A percentile compares a stretch with the other conserved stretches of the same genome.
Evolutionary conservation across 1,140 invertebrate species (phyloP).

Genomic region (Magallana gigas): DNA sequence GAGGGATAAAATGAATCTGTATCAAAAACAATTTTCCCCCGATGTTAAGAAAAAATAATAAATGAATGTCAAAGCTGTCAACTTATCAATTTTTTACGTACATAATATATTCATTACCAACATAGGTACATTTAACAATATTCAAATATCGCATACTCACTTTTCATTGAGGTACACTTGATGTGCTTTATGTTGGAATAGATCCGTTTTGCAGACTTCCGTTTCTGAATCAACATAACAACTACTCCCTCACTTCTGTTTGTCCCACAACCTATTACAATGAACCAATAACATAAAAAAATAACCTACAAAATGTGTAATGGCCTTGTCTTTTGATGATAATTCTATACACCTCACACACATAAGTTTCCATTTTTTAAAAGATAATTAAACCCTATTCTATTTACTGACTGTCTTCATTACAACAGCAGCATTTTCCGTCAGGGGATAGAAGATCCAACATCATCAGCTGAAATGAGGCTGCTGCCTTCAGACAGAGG

Average conservation of each 20-base stretch:
- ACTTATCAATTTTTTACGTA: too few species aligned
- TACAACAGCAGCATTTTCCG: constrained; percentile 95
- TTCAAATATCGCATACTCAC: not conserved
- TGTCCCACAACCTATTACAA: constrained; percentile 87
- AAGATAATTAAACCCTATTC: too few species aligned
- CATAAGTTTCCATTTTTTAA: too few species aligned
- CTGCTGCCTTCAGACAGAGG: constrained; percentile 91
- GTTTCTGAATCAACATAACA: constrained; percentile 89
- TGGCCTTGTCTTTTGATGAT: not conserved
- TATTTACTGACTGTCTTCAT: constrained; percentile 84
- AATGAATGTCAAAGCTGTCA: too few species aligned
- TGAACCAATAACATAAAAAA: constrained; percentile 37
- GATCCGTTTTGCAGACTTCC: constrained; percentile 86
- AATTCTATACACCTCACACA: too few species aligned
- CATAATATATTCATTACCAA: too few species aligned
- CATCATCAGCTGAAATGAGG: constrained; percentile 93
- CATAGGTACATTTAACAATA: too few species aligned
- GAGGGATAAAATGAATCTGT: constrained; percentile 82
- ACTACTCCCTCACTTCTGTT: constrained; percentile 93
- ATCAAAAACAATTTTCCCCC: not conserved
- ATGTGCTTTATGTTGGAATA: constrained; percentile 85
- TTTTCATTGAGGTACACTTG: constrained; percentile 36
- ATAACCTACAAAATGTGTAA: not conserved
- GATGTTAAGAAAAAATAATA: too few species aligned
- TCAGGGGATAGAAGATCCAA: constrained; percentile 93